Conservation (phyloP, 2,888 invertebrate genomes). For the Hololepta plana region DNA sequence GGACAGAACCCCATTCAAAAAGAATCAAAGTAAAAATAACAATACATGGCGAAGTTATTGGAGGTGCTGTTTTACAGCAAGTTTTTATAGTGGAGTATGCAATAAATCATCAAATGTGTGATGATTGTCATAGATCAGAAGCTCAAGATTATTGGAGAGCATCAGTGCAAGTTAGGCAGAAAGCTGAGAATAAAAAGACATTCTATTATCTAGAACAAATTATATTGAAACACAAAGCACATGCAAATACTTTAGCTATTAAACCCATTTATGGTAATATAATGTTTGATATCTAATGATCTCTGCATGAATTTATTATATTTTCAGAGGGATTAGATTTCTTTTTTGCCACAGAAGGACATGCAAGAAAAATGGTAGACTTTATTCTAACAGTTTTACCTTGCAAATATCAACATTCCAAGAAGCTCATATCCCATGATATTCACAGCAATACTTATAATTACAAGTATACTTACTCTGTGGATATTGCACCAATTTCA, state of each 20-base stretch:
- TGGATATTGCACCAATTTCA: constrained; percentile 92
- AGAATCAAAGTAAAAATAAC: constrained; percentile 90
- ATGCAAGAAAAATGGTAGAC: constrained; percentile 89
- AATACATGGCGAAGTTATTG: constrained; percentile 86
- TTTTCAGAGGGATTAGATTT: constrained; percentile 84
- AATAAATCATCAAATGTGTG: constrained; percentile 88
- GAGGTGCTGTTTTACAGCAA: constrained; percentile 83
- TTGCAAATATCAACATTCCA: constrained; percentile 72
- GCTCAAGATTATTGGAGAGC: constrained; percentile 98
- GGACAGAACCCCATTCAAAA: constrained; percentile 99
- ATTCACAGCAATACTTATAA: constrained; percentile 92
- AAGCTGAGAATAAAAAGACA: constrained; percentile 87
- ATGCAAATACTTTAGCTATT: constrained; percentile 75
- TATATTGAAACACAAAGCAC: constrained; percentile 88
- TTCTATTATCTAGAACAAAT: constrained; percentile 95
- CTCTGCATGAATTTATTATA: constrained; percentile 7
- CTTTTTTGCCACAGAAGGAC: constrained; percentile 73
- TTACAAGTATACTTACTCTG: constrained; percentile 86
- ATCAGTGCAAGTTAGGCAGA: constrained; percentile 71
- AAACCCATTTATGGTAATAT: constrained; percentile 58
- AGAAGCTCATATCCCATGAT: constrained; percentile 93
- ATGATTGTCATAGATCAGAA: constrained; percentile 90
- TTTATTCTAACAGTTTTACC: constrained; percentile 81
- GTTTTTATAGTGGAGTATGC: constrained; percentile 89
- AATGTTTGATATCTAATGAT: not conserved